A percentile compares a stretch with the other conserved stretches of the same genome.
phyloP scores from a whole-genome alignment of 2,113 vertebrate species.

The Eretmochelys imbricata region DNA sequence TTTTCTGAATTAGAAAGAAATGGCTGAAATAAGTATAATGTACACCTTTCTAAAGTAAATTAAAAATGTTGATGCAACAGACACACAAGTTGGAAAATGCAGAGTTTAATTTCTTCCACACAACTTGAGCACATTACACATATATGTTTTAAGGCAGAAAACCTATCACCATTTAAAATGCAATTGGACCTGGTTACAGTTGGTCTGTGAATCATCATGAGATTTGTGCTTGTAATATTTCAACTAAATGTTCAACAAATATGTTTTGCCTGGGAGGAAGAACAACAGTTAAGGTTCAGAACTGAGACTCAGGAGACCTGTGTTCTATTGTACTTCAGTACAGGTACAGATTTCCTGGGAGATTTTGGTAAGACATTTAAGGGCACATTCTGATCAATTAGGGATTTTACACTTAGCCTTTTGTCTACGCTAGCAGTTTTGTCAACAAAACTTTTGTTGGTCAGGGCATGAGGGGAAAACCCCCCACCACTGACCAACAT shows the following conservation, averaged over 20 bases:
- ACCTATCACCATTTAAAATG: not conserved
- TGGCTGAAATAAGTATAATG: not conserved
- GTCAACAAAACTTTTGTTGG: too few species aligned
- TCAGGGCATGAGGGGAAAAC: too few species aligned
- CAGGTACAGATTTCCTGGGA: not conserved
- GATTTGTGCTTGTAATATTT: not conserved
- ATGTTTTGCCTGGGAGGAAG: not conserved
- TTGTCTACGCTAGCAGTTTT: too few species aligned
- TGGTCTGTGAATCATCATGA: not conserved
- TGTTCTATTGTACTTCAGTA: not conserved
- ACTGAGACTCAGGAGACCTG: not conserved
- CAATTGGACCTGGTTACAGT: not conserved
- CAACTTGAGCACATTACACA: not conserved
- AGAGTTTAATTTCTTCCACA: not conserved
- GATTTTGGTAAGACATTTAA: rapidly evolving
- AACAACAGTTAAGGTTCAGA: not conserved
- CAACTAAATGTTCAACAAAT: not conserved
- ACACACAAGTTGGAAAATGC: not conserved
- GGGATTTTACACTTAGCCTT: rapidly evolving
- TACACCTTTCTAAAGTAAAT: not conserved
- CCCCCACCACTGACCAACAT: too few species aligned
- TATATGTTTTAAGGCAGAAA: not conserved
- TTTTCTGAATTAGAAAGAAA: not conserved
- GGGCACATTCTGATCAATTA: not conserved
- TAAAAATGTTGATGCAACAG: not conserved